Conservation (phyloP, 2,797 vertebrate species). For the Gallirallus australis region DNA sequence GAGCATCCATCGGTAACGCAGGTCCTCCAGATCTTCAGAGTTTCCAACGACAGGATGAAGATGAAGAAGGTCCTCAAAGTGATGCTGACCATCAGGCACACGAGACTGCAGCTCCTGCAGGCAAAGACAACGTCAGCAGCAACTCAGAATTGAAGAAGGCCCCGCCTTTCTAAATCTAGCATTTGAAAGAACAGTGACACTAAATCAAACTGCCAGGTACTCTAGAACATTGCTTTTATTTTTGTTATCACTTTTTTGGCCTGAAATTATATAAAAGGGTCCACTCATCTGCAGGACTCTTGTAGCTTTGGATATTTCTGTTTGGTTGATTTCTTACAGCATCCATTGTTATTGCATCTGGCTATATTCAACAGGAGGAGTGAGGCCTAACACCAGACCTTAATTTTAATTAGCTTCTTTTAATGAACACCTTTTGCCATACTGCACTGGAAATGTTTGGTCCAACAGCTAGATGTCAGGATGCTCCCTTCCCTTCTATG, state of each 20-base stretch:
- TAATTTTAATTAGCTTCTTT: not conserved
- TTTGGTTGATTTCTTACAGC: not conserved
- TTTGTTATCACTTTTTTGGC: not conserved
- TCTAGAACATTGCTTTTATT: not conserved
- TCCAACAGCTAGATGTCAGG: not conserved
- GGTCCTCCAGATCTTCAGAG: constrained; percentile 81
- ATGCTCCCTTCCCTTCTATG: not conserved
- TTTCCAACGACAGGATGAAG: constrained; percentile 43
- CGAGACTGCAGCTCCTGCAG: constrained; percentile 81
- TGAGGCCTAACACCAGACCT: not conserved
- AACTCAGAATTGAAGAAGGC: not conserved
- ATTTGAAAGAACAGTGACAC: not conserved
- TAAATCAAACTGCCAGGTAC: not conserved
- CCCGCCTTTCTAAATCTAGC: not conserved
- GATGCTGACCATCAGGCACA: constrained; percentile 82
- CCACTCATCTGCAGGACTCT: not conserved
- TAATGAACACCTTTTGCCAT: not conserved
- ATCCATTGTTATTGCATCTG: not conserved
- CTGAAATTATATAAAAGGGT: not conserved
- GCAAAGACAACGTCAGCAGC: not conserved
- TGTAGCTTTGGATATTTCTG: not conserved
- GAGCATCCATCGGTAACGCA: constrained; percentile 93
- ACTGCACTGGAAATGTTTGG: not conserved
- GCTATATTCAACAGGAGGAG: not conserved
- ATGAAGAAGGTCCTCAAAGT: constrained; percentile 80